A percentile compares a stretch with the other conserved stretches of the same genome.
Evolutionary conservation across 2,888 invertebrate genomes (phyloP).

Genomic region (Oxytorus armatus): DNA sequence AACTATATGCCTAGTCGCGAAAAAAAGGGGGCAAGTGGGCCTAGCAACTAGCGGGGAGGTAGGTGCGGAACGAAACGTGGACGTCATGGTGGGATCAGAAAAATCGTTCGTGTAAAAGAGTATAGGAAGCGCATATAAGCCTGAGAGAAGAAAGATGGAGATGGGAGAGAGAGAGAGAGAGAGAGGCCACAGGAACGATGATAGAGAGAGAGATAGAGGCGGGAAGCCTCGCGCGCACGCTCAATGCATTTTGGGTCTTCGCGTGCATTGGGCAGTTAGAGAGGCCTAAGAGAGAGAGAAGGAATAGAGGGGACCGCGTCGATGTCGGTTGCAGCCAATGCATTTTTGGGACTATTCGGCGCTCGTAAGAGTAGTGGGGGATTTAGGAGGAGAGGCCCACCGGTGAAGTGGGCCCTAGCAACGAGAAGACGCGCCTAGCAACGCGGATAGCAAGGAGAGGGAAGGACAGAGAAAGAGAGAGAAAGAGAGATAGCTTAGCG

Average conservation of each 20-base stretch:
- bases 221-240: slow-evolving; percentile 39
- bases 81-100: slow-evolving; percentile 54
- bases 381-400: slow-evolving; percentile 71
- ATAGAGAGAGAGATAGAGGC: slow-evolving; percentile 18
- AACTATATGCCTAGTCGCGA: slow-evolving; percentile 74
- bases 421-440: slow-evolving; percentile 84
- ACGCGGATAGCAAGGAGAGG: slow-evolving; percentile 71
- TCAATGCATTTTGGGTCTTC: slow-evolving; percentile 62
- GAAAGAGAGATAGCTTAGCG: slow-evolving; percentile 36
- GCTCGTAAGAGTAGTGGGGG: slow-evolving; percentile 72
- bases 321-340: slow-evolving; percentile 72
- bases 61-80: slow-evolving; percentile 31
- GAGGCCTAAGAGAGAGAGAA: slow-evolving; percentile 62
- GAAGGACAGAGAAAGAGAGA: slow-evolving; percentile 20
- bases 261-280: slow-evolving; percentile 75
- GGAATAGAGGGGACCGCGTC: slow-evolving; percentile 65
- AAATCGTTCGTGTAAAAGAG: slow-evolving; percentile 51
- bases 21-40: slow-evolving; percentile 80
- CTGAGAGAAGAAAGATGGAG: slow-evolving; percentile 43
- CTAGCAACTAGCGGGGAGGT: slow-evolving; percentile 81
- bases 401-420: slow-evolving; percentile 81
- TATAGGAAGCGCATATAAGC: slow-evolving; percentile 47
- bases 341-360: slow-evolving; percentile 83
- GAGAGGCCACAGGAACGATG: slow-evolving; percentile 20
- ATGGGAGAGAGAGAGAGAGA: slow-evolving; percentile 45